Evolutionary conservation across 2,797 vertebrate species (phyloP).

Genomic region (Pyrocephalus nanus): DNA sequence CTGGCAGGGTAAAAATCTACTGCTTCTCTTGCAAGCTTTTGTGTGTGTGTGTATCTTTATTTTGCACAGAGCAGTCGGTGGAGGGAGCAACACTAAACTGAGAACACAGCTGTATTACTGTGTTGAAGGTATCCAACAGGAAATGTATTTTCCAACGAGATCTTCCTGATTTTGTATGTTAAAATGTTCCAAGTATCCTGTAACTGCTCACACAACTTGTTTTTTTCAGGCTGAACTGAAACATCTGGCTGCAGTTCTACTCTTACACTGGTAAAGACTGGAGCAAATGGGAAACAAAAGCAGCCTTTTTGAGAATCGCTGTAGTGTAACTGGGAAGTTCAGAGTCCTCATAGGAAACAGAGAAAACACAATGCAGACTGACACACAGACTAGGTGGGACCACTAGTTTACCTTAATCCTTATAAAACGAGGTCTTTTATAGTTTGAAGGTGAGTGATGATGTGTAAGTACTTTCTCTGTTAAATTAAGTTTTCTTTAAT

Average conservation of each 20-base stretch:
- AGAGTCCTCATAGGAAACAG: background rate
- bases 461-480: conserved; percentile 74
- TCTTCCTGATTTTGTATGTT: background rate
- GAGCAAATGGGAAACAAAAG: background rate
- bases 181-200: background rate
- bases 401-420: conserved; percentile 82
- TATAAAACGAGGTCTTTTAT: conserved; percentile 85
- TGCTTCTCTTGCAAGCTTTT: background rate
- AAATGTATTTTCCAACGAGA: background rate
- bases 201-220: background rate
- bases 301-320: background rate
- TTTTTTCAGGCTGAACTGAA: background rate
- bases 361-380: background rate
- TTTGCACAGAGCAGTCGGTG: background rate
- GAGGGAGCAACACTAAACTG: background rate
- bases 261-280: background rate
- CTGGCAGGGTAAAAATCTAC: background rate
- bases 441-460: conserved; percentile 79
- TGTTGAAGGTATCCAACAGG: background rate
- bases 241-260: background rate
- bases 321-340: background rate
- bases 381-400: background rate
- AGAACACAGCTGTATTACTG: background rate
- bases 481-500: conserved; percentile 81
- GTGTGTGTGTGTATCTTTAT: background rate